Percentiles rank a stretch among this genome's conserved stretches.
These are phyloP conservation scores for Choristoneura rosaceana DNA, from an alignment of 2,888 invertebrate species.

Conservation along the genomic window DNA sequence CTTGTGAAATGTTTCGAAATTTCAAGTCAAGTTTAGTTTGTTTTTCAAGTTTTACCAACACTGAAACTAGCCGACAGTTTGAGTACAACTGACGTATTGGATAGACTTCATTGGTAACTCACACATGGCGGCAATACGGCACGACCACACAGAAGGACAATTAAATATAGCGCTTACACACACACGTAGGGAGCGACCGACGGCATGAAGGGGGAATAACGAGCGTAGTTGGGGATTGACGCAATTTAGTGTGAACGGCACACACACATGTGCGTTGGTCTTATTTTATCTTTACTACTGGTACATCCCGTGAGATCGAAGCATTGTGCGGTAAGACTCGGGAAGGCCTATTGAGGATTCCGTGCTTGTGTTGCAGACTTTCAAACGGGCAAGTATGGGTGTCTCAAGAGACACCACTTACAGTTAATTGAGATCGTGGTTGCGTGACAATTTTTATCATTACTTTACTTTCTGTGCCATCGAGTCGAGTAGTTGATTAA, in stretches of 20 bases:
- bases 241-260: slow-evolving; percentile 70
- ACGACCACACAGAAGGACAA: slow-evolving; percentile 72
- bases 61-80: slow-evolving; percentile 56
- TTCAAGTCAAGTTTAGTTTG: not conserved
- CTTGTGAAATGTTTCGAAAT: slow-evolving; percentile 44
- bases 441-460: slow-evolving; percentile 50
- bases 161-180: slow-evolving; percentile 81
- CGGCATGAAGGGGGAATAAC: slow-evolving; percentile 72
- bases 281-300: slow-evolving; percentile 79
- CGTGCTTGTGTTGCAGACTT: slow-evolving; percentile 65
- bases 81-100: slow-evolving; percentile 68
- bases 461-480: slow-evolving; percentile 35
- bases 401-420: slow-evolving; percentile 62
- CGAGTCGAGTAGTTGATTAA: slow-evolving; percentile 12
- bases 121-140: slow-evolving; percentile 77
- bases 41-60: not conserved
- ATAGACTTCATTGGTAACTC: slow-evolving; percentile 81
- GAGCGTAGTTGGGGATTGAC: slow-evolving; percentile 76
- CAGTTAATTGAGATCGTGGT: slow-evolving; percentile 58
- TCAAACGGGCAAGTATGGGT: slow-evolving; percentile 58
- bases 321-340: slow-evolving; percentile 68
- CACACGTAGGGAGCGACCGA: slow-evolving; percentile 65
- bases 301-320: slow-evolving; percentile 79
- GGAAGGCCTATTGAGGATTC: slow-evolving; percentile 75
- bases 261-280: slow-evolving; percentile 70